Evolutionary conservation across 2,888 invertebrate species (phyloP), one percentile per base, ranked within the genome.

Genomic region (Aphidius colemani): DNA sequence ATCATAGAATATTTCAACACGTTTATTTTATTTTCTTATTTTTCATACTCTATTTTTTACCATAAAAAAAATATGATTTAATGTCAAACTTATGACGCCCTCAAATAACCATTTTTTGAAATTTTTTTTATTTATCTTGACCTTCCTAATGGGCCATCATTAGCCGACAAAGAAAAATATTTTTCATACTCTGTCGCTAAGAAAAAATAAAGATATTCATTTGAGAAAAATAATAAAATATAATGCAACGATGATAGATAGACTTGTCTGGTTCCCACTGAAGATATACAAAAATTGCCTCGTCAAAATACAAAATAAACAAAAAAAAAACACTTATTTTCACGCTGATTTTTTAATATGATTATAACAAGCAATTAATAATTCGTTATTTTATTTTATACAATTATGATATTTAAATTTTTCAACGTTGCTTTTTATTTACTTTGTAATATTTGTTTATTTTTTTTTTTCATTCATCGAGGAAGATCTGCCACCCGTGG

Each of bases 111-210:
- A 10, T 44, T n/a, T 10, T 30, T 53, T 44, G 46, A 53, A 63
- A 18, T 46, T 41, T 48, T 50, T 45, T 45, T 45, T 53, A 10
- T 45, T 44, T 46, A 30, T 9, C 41, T 49, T 41, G 57, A 46
- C 53, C 41, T 53, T 45, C 58, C 50, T 49, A 51, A 45, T 41
- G 65, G 48, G 18, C 40, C 53, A 11, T 46, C 39, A 9, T 8
- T 7, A 43, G n/a, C 49, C 61, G 53, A 68, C 59, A 65, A 63
- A 67, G 56, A 67, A 71, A 69, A 69, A 69, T 68, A 67, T 70
- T 73, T 69, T 60, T 68, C 65, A 57, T 66, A 18, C 60, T 59
- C 61, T 50, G 50, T 13, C 50, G 13, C 9, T 7, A 44, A 44
- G 13, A n/a, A 7, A 60, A 44, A 45, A 60, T 50, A 60, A 11